Evolutionary conservation across 2,797 vertebrate genomes (phyloP).

Genomic region (Cyprinella venusta): DNA sequence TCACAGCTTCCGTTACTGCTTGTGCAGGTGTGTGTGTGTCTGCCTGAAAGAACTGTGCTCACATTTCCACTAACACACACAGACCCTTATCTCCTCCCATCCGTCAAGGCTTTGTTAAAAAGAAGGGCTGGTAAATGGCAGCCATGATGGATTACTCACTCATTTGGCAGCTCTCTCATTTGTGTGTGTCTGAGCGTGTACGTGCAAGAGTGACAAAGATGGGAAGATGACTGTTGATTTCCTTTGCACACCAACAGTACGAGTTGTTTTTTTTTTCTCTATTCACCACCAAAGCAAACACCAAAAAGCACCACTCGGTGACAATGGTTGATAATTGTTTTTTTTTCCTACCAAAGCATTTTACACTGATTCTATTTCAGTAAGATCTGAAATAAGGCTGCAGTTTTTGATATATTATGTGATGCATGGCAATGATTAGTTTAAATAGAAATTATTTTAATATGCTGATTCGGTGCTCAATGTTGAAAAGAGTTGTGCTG

Average conservation of each 20-base stretch:
- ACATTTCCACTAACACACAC: conserved; percentile 71
- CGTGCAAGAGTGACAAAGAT: conserved; percentile 20
- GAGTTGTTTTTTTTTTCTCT: not conserved
- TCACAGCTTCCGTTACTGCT: conserved; percentile 40
- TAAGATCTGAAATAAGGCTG: not conserved
- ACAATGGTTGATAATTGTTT: not conserved
- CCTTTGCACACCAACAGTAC: not conserved
- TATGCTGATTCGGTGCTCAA: not conserved
- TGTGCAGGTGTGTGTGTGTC: conserved; percentile 41
- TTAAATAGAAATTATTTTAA: not conserved
- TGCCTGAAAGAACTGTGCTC: conserved; percentile 53
- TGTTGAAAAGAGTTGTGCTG: not conserved
- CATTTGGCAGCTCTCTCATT: conserved; percentile 70
- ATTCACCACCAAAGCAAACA: not conserved
- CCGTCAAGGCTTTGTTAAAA: conserved; percentile 75
- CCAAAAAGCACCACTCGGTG: not conserved
- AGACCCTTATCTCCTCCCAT: conserved; percentile 74
- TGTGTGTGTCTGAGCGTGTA: conserved; percentile 63
- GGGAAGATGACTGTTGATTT: conserved; percentile 28
- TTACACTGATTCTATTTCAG: not conserved
- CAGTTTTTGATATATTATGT: not conserved
- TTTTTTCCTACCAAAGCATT: not conserved
- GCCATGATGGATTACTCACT: conserved; percentile 81
- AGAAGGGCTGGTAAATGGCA: conserved; percentile 74
- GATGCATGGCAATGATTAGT: not conserved